These are phyloP conservation scores for Poecile montanus DNA, from an alignment of 2,797 vertebrate species.

Conservation along the genomic window DNA sequence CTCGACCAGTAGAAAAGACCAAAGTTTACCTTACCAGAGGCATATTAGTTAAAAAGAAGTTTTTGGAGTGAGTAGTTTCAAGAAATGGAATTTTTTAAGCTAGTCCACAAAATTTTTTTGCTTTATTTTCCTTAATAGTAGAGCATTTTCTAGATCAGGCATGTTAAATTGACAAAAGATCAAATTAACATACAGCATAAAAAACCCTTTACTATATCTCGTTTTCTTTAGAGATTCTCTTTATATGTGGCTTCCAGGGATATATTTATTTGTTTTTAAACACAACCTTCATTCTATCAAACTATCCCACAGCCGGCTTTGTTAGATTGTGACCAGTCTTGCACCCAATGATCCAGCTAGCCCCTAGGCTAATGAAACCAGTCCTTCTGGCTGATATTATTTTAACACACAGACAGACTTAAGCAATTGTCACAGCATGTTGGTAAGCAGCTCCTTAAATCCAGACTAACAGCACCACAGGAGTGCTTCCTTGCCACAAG, in stretches of 20 bases:
- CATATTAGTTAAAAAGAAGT: neutral
- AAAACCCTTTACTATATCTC: neutral
- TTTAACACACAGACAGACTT: neutral
- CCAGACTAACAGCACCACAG: neutral
- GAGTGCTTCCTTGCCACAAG: neutral
- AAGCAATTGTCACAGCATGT: neutral
- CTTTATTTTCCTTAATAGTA: neutral
- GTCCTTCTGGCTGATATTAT: neutral
- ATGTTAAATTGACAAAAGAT: neutral
- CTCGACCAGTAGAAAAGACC: neutral
- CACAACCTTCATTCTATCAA: neutral
- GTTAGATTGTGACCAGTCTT: neutral
- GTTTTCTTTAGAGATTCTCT: neutral
- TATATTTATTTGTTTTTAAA: neutral
- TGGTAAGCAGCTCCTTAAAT: neutral
- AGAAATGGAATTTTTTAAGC: neutral
- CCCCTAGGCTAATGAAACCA: conserved; percentile 16
- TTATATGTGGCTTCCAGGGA: neutral
- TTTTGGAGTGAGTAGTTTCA: neutral
- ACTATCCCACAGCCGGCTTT: neutral
- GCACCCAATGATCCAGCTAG: neutral
- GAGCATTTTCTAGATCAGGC: neutral
- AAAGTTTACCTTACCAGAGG: neutral
- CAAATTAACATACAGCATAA: neutral
- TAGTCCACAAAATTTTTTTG: neutral